Percentiles rank a stretch among this genome's conserved stretches.
These are phyloP conservation scores for Temnothorax nylanderi DNA, from an alignment of 1,140 invertebrate species.

Conservation along the genomic window DNA sequence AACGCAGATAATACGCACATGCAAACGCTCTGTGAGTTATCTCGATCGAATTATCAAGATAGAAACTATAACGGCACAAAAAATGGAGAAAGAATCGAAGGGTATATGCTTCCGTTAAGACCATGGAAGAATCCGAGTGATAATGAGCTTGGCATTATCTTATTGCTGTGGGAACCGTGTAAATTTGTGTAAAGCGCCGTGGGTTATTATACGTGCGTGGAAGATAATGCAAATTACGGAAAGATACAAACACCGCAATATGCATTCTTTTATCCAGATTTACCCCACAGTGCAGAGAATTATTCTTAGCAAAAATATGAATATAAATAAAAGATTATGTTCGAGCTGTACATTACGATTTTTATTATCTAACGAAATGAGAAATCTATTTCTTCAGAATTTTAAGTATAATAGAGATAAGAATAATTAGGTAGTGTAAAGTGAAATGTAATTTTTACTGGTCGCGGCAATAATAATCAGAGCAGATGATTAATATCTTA, in stretches of 20 bases:
- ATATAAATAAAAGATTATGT: not conserved
- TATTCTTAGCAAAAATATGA: not conserved
- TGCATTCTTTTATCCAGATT: not conserved
- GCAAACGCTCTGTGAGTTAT: constrained; percentile 43
- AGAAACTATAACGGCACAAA: constrained; percentile 19
- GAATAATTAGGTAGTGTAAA: not conserved
- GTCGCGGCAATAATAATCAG: not conserved
- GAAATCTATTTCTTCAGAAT: not conserved
- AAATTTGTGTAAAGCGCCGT: constrained; percentile 35
- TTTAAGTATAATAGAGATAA: not conserved
- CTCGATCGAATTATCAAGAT: not conserved
- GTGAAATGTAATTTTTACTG: not conserved
- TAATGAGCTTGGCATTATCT: constrained; percentile 70
- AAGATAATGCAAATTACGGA: constrained; percentile 72
- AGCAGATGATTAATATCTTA: not conserved
- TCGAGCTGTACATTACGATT: not conserved
- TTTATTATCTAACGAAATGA: not conserved
- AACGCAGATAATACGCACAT: constrained; percentile 7
- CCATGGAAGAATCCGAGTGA: constrained; percentile 52
- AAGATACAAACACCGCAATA: constrained; percentile 40
- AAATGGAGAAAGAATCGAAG: constrained; percentile 39
- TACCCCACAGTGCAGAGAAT: not conserved
- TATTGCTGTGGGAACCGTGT: constrained; percentile 39
- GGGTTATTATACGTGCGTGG: constrained; percentile 64
- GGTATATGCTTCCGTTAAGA: constrained; percentile 62